phyloP scores from a whole-genome alignment of 2,888 invertebrate genomes.

The Thalpophila matura region DNA sequence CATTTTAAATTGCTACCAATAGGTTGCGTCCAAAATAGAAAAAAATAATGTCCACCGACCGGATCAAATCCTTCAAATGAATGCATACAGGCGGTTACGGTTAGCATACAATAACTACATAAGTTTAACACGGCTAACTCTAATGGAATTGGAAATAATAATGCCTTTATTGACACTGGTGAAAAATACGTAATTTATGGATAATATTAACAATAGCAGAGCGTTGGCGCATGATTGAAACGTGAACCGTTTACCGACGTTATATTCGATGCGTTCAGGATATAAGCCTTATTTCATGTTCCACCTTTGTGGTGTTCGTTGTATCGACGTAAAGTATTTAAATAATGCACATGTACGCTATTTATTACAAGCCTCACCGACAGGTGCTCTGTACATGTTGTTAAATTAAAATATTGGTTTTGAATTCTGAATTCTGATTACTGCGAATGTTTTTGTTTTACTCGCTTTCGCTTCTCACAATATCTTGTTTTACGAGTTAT shows the following conservation, averaged over 20 bases:
- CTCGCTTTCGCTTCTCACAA: constrained; percentile 2
- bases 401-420: constrained; percentile 60
- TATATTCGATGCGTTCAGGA: constrained; percentile 41
- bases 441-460: constrained; percentile 28
- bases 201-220: constrained; percentile 55
- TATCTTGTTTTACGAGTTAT: constrained; percentile 31
- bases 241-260: constrained; percentile 50
- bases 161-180: constrained; percentile 48
- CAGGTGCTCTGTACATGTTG: constrained; percentile 58
- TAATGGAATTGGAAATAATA: constrained; percentile 74
- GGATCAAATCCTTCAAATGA: constrained; percentile 62
- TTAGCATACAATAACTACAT: constrained; percentile 52
- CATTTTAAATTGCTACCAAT: constrained; percentile 60
- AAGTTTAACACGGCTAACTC: constrained; percentile 50
- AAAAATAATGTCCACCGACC: constrained; percentile 24
- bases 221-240: constrained; percentile 60
- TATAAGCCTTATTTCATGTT: constrained; percentile 58
- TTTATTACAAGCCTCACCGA: constrained; percentile 59
- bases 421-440: constrained; percentile 44
- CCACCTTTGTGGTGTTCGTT: constrained; percentile 54
- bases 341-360: constrained; percentile 62
- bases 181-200: constrained; percentile 59
- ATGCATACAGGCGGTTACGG: constrained; percentile 55
- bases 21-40: constrained; percentile 36
- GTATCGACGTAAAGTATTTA: constrained; percentile 57